A percentile compares a stretch with the other conserved stretches of the same genome.
Conservation (phyloP, 2,113 vertebrate genomes). For the Cololabis saira region DNA sequence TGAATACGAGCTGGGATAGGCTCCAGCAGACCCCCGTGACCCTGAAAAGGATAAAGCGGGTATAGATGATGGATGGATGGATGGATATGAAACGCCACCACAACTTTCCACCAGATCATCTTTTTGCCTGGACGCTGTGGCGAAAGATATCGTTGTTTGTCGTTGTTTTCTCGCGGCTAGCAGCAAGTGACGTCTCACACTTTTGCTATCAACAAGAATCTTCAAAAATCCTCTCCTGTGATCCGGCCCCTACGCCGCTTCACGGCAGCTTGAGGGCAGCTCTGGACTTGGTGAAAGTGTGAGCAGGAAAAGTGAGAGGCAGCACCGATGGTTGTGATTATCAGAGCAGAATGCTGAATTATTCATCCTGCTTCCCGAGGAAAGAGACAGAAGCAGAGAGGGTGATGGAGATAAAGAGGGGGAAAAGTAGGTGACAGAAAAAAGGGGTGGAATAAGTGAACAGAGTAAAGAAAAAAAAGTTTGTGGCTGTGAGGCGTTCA, state of each 20-base stretch:
- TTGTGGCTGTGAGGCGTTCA: neutral
- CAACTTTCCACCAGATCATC: too few species aligned
- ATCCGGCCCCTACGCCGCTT: neutral
- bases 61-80: too few species aligned
- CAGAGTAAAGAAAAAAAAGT: neutral
- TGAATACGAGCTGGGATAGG: too few species aligned
- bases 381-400: neutral
- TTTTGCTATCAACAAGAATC: neutral
- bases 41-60: too few species aligned
- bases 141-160: too few species aligned
- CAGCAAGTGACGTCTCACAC: too few species aligned
- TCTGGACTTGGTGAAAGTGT: neutral
- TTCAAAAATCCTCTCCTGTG: neutral
- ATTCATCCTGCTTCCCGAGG: conserved; percentile 44
- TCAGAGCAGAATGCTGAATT: conserved; percentile 60
- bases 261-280: neutral
- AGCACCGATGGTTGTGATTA: conserved; percentile 55
- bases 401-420: conserved; percentile 22
- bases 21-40: too few species aligned
- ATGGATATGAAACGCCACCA: too few species aligned
- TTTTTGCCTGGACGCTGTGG: too few species aligned
- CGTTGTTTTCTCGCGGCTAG: too few species aligned
- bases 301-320: conserved; percentile 10
- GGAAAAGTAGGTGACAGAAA: conserved; percentile 32
- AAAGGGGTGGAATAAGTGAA: neutral